These are phyloP conservation scores for Phainopepla nitens DNA, from an alignment of 2,113 vertebrate species.

Conservation along the genomic window DNA sequence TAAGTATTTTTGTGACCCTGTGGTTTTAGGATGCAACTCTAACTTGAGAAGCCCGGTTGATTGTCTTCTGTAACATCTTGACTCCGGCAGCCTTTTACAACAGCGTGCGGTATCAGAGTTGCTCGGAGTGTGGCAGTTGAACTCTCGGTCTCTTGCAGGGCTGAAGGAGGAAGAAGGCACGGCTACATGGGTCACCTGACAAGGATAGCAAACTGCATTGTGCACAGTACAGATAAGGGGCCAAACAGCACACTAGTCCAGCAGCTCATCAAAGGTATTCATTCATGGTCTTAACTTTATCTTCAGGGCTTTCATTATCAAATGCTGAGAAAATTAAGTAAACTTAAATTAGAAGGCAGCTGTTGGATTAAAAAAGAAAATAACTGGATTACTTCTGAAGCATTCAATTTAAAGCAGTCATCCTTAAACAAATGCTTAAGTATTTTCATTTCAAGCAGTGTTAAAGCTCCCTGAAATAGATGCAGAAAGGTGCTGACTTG, in stretches of 20 bases:
- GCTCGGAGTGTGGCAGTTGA: background rate
- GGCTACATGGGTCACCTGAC: conserved; percentile 98
- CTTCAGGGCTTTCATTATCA: background rate
- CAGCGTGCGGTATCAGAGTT: rapidly evolving
- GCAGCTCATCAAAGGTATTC: conserved; percentile 86
- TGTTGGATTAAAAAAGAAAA: background rate
- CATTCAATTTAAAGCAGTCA: background rate
- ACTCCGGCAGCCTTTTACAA: background rate
- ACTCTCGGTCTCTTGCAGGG: conserved; percentile 68
- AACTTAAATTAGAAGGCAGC: background rate
- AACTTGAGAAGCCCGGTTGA: background rate
- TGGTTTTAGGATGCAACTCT: background rate
- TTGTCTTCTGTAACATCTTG: background rate
- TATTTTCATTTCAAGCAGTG: background rate
- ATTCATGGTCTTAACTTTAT: background rate
- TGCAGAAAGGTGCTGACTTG: background rate
- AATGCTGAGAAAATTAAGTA: background rate
- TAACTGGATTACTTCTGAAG: background rate
- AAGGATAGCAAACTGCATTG: conserved; percentile 95
- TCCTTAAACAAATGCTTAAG: background rate
- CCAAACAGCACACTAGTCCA: conserved; percentile 86
- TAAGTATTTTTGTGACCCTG: background rate
- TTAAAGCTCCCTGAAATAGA: background rate
- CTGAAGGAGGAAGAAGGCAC: conserved; percentile 89
- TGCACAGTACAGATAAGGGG: conserved; percentile 93